A percentile compares a stretch with the other conserved stretches of the same genome.
These are phyloP conservation scores for Clivina fossor DNA, from an alignment of 2,888 invertebrate species.

Conservation along the genomic window DNA sequence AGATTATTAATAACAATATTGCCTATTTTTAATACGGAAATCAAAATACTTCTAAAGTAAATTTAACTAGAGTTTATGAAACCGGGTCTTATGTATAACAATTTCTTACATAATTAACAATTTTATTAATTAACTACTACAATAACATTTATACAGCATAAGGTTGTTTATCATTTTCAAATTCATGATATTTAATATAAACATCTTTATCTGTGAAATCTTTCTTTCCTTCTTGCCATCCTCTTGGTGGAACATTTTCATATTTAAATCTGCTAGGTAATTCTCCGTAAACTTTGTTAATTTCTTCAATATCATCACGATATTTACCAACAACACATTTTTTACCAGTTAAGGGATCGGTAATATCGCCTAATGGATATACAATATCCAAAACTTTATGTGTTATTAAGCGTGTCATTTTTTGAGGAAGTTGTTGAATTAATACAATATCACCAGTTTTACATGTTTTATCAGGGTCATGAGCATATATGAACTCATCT, in stretches of 20 bases:
- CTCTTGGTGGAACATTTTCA: constrained; percentile 73
- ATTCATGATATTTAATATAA: constrained; percentile 77
- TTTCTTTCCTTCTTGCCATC: constrained; percentile 78
- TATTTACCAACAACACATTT: constrained; percentile 72
- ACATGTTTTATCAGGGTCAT: constrained; percentile 75
- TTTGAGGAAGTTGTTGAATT: constrained; percentile 71
- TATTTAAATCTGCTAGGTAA: constrained; percentile 71
- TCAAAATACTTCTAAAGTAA: background rate
- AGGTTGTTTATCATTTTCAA: constrained; percentile 70
- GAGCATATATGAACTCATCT: constrained; percentile 71
- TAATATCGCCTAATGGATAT: constrained; percentile 79
- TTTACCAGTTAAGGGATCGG: constrained; percentile 83
- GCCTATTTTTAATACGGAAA: no score
- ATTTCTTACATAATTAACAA: background rate
- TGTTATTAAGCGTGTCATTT: constrained; percentile 73
- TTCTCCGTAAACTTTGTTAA: constrained; percentile 70
- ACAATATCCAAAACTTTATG: constrained; percentile 79
- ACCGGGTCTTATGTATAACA: constrained; percentile 12
- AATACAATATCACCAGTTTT: constrained; percentile 83
- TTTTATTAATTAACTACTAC: constrained; percentile 15
- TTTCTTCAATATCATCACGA: constrained; percentile 72
- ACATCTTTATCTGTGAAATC: constrained; percentile 79
- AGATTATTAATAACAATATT: no score
- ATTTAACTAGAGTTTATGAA: background rate
- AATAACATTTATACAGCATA: constrained; percentile 62